Conservation (phyloP, 2,113 vertebrate genomes). For the Nanorana parkeri region DNA sequence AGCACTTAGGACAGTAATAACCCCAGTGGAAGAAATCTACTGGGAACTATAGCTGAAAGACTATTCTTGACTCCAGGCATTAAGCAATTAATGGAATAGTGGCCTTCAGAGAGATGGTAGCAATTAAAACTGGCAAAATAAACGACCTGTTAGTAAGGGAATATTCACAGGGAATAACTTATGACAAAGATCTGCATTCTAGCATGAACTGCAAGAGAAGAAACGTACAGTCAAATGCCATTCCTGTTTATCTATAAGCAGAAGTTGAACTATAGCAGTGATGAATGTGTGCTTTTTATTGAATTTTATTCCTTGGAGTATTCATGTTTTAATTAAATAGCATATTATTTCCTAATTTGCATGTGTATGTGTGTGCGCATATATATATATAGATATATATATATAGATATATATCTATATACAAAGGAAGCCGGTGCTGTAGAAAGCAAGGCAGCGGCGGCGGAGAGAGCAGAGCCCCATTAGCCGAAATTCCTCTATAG, state of each 20-base stretch:
- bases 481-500: too few species aligned
- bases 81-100: constrained; percentile 50
- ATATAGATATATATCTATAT: too few species aligned
- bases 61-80: constrained; percentile 41
- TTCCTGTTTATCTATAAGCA: not conserved
- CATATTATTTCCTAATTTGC: too few species aligned
- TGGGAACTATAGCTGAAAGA: constrained; percentile 33
- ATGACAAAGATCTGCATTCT: constrained; percentile 31
- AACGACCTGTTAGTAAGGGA: constrained; percentile 37
- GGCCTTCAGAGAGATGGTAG: constrained; percentile 37
- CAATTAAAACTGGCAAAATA: constrained; percentile 50
- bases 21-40: constrained; percentile 6
- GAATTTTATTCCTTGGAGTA: not conserved
- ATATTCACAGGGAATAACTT: constrained; percentile 32
- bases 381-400: too few species aligned
- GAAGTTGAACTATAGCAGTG: not conserved
- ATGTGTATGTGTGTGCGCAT: too few species aligned
- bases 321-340: not conserved
- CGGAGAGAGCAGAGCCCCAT: too few species aligned
- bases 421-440: too few species aligned
- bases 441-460: too few species aligned
- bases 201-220: not conserved
- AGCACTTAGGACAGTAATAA: constrained; percentile 31
- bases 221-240: constrained; percentile 14
- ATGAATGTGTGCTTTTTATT: not conserved